These are phyloP conservation scores for Misgurnus anguillicaudatus DNA, from an alignment of 2,113 vertebrate genomes.

Conservation along the genomic window DNA sequence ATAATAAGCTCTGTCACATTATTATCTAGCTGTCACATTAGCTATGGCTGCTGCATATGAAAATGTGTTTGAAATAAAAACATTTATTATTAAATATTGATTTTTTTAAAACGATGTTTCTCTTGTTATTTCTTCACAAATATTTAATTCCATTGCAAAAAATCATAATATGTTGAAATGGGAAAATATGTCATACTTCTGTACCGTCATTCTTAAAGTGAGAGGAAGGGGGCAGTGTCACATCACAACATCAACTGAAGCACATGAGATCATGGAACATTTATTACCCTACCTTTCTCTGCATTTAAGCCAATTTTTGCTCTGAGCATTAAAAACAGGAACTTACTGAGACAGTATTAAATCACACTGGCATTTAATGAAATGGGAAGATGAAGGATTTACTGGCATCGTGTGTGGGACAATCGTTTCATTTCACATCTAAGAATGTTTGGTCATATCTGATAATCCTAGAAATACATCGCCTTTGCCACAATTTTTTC, in stretches of 20 bases:
- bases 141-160: too few species aligned
- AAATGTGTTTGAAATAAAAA: conserved; percentile 5
- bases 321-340: conserved; percentile 14
- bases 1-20: not conserved
- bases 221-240: conserved; percentile 48
- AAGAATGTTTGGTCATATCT: not conserved
- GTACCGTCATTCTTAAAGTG: too few species aligned
- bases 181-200: too few species aligned
- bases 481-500: conserved; percentile 10
- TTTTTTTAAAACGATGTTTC: too few species aligned
- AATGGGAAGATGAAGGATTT: conserved; percentile 12
- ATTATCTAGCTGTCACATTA: not conserved
- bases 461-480: conserved; percentile 20
- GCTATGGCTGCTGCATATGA: not conserved
- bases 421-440: conserved; percentile 5
- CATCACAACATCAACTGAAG: not conserved
- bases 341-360: conserved; percentile 17
- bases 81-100: not conserved
- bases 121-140: too few species aligned
- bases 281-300: not conserved
- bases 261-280: not conserved
- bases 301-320: not conserved
- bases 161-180: too few species aligned
- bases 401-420: conserved; percentile 10
- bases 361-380: conserved; percentile 27